Evolutionary conservation across 2,113 vertebrate genomes (phyloP).

Genomic region (Zosterops hypoxanthus): DNA sequence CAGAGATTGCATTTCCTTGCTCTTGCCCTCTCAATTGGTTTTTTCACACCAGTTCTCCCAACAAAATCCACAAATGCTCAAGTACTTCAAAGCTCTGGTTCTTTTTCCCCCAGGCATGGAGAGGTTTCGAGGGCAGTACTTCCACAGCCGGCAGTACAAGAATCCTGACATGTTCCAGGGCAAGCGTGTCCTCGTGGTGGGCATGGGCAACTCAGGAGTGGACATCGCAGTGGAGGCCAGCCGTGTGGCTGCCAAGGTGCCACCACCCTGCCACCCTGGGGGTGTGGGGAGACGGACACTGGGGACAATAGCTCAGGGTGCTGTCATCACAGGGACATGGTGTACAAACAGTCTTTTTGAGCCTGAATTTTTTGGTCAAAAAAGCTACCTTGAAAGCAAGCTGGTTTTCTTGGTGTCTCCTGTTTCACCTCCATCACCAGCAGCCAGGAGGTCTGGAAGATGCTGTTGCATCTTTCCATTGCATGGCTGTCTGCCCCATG

Average conservation of each 20-base stretch:
- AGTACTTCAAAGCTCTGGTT: background rate
- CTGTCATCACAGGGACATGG: background rate
- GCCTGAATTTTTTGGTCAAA: background rate
- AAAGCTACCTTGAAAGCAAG: background rate
- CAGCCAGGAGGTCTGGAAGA: background rate
- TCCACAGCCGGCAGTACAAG: constrained; percentile 88
- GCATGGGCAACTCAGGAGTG: constrained; percentile 87
- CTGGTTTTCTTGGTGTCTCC: background rate
- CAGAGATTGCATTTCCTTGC: background rate
- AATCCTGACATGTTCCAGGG: constrained; percentile 75
- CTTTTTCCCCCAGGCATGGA: constrained; percentile 75
- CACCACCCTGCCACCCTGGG: background rate
- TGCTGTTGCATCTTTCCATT: background rate
- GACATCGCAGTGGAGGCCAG: constrained; percentile 89
- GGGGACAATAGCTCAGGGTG: background rate
- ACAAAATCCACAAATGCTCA: background rate
- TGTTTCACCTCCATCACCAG: background rate
- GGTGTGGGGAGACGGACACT: fast-evolving
- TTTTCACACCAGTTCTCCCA: background rate
- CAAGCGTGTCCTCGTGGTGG: constrained; percentile 84
- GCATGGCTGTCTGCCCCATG: fast-evolving
- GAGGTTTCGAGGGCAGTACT: constrained; percentile 77
- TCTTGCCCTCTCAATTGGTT: background rate
- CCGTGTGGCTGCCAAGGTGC: constrained; percentile 80
- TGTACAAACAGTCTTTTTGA: background rate